Evolutionary conservation across 53 echinoderm and acorn worm genomes (phyloP).

Genomic region (Crossaster papposus): DNA sequence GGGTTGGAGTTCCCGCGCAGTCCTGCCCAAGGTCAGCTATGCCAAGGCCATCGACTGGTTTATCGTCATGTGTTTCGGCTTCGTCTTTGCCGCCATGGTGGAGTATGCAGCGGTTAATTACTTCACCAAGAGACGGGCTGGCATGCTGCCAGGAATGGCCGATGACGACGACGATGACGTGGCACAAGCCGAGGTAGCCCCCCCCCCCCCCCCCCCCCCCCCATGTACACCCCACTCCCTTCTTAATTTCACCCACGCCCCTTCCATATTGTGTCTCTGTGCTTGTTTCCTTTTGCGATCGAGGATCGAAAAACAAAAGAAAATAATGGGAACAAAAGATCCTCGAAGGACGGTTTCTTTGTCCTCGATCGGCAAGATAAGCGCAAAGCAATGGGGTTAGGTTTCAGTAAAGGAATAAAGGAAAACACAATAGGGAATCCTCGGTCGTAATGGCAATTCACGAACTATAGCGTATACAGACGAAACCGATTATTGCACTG

Average conservation of each 20-base stretch:
- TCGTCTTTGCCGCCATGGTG: conserved; percentile 84
- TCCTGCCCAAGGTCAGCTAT: conserved; percentile 93
- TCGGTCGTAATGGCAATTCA: too few species aligned
- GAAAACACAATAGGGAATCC: too few species aligned
- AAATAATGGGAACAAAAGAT: too few species aligned
- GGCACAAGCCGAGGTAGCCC: conserved; percentile 77
- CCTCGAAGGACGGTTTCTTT: too few species aligned
- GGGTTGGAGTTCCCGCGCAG: conserved; percentile 83
- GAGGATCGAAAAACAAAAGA: too few species aligned
- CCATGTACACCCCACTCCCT: not conserved
- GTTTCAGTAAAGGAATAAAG: too few species aligned
- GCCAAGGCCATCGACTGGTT: conserved; percentile 97
- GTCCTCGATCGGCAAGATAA: too few species aligned
- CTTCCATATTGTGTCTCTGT: not conserved
- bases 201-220: not conserved
- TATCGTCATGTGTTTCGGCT: conserved; percentile 85
- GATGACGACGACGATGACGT: conserved; percentile 91
- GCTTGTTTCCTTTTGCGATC: too few species aligned
- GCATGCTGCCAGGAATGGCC: conserved; percentile 90
- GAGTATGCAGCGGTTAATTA: conserved; percentile 96
- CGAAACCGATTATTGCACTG: too few species aligned
- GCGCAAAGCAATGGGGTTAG: too few species aligned
- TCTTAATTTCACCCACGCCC: not conserved
- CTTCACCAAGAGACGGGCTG: conserved; percentile 91
- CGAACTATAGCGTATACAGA: too few species aligned